Evolutionary conservation across 2,113 vertebrate species (phyloP), one percentile per base, ranked within the genome.

Genomic region (Thinocorus orbignyianus): DNA sequence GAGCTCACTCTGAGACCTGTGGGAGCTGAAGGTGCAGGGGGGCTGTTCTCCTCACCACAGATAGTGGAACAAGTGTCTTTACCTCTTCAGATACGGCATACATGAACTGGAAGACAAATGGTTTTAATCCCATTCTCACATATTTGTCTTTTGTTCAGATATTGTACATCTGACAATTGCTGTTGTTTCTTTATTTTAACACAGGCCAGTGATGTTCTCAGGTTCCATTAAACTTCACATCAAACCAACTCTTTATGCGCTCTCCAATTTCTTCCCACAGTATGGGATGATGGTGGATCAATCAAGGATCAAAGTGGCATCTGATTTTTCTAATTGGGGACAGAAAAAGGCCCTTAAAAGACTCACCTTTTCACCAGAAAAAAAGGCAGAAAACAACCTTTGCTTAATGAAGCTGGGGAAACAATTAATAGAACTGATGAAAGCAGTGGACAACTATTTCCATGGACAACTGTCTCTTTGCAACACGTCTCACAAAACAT

Each of bases 11-110:
- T 4, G 8, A 93, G 35, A 35, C 28, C 44, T 39, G 12, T 48
- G 30, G 61, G 48, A 82, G 12, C 16, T 48, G 48, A 58, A 37
- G 5, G 4, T 1, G 4, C 10, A 12, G 19, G 19, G 39, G 51
- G 55, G 14, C 14, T 39, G 12, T 22, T 74, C 17, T 11, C 7
- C 12, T 66, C 25, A 46, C 8, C 1, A 0, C 2, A 60, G 2
- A 7, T 25, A 17, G 4, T 13, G 23, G n/a, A 78, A 28, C 28
- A 58, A 25, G 7, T 49, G 15, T 10, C 28, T 51, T 70, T 30
- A 25, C 7, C 26, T 72, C 30, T 31, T 72, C 1, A 2, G 17
- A 18, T 18, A 23, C 39, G 54, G 8, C 55, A 35, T 1, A 0
- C 6, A 5, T 11, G 22, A 13, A 19, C 24, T 55, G 39, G 35